Evolutionary conservation across 1,140 invertebrate species (phyloP), one percentile per base, ranked within the genome.

Genomic region (Philotrypesis tridentata): DNA sequence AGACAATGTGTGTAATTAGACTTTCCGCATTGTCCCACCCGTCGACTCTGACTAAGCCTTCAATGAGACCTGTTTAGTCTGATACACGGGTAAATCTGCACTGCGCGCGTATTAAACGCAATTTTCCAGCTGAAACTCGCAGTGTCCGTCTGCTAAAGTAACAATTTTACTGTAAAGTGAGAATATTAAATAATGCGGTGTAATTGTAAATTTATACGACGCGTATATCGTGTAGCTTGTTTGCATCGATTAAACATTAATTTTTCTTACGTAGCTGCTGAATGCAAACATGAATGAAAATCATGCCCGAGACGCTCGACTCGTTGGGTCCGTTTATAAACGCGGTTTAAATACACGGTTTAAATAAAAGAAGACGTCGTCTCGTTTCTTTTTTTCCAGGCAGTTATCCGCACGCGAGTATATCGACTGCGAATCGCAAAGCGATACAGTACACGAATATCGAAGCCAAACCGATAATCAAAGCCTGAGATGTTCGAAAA

Each of bases 1-100:
- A 75, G 31, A 25, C 60, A 76, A 76, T 76, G 33, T 23, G 12
- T 65, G 23, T 77, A 77, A 77, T 77, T 65, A 77, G 75, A 6
- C 21, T 77, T 77, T 77, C 75, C 75, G 75, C 37, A 29, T 67
- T 65, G 75, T 43, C 33, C 75, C 25, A 65, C 37, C n/a, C 23
- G 40, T 43, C 21, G 5, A n/a, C 3, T 40, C n/a, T 77, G 61
- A 77, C 61, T 77, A 25, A 65, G 75, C 75, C 61, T 55, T 43
- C 61, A 67, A 67, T 17, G 37, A 25, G 40, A 75, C 17, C 37
- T 21, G 67, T 70, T n/a, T 37, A 70, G 21, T 29, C 17, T 70
- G 11, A 17, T 70, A 29, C 67, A n/a, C 14, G n/a, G 37, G 21
- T 29, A 70, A 70, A 70, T 70, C 31, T 37, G 27, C 25, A n/a